These are phyloP conservation scores for Apeltes quadracus DNA, from an alignment of 2,113 vertebrate species.

Conservation along the genomic window DNA sequence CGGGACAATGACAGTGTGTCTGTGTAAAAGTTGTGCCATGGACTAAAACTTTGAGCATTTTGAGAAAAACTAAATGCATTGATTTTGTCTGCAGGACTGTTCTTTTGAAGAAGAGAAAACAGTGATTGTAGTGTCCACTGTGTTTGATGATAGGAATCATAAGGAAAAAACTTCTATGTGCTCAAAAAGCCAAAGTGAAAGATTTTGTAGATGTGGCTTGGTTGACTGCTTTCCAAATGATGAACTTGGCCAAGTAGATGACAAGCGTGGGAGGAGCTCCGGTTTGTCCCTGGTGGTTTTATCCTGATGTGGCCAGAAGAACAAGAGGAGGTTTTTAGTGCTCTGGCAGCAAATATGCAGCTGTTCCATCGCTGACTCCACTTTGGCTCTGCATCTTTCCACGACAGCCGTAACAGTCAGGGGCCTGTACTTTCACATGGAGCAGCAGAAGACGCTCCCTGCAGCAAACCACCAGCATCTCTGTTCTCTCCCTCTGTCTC, in stretches of 20 bases:
- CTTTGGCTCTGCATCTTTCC: slow-evolving; percentile 70
- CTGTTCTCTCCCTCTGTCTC: slow-evolving; percentile 7
- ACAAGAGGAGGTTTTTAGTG: slow-evolving; percentile 42
- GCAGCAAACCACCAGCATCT: slow-evolving; percentile 49
- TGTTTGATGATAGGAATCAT: slow-evolving; percentile 34
- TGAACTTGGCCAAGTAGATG: slow-evolving; percentile 39
- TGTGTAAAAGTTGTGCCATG: slow-evolving; percentile 15
- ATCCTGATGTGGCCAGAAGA: slow-evolving; percentile 37
- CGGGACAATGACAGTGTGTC: slow-evolving; percentile 1
- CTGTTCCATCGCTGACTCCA: slow-evolving; percentile 65
- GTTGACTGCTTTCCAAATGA: slow-evolving; percentile 45
- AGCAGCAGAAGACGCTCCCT: slow-evolving; percentile 49
- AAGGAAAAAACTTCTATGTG: slow-evolving; percentile 22
- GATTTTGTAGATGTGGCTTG: slow-evolving; percentile 27
- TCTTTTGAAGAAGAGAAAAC: slow-evolving; percentile 36
- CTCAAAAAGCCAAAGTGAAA: slow-evolving; percentile 19
- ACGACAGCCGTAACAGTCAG: slow-evolving; percentile 65
- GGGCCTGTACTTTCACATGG: slow-evolving; percentile 73
- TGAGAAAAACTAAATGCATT: slow-evolving; percentile 28
- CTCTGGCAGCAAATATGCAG: slow-evolving; percentile 44
- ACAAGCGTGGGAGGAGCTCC: slow-evolving; percentile 57
- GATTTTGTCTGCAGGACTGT: slow-evolving; percentile 12
- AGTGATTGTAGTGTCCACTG: slow-evolving; percentile 28
- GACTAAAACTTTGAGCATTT: neutral
- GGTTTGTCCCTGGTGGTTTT: slow-evolving; percentile 16